Evolutionary conservation across 2,888 invertebrate species (phyloP).

Genomic region (Orchestes rusci): DNA sequence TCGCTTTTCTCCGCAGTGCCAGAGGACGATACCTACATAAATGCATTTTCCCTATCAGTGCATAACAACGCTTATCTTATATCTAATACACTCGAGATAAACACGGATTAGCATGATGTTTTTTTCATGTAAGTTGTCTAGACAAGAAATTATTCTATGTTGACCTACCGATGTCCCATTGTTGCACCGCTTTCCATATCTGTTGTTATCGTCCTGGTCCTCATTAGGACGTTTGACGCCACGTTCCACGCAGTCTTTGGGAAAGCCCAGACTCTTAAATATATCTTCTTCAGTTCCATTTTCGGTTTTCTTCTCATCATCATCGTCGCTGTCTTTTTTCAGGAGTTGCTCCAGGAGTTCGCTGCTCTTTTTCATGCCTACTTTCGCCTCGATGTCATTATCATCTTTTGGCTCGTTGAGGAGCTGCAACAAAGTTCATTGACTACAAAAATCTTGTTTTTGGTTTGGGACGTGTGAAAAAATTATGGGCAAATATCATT

Average conservation of each 20-base stretch:
- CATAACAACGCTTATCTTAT: too few relatives aligned
- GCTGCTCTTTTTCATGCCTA: constrained; percentile 53
- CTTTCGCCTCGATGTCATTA: constrained; percentile 61
- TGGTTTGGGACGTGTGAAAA: background rate
- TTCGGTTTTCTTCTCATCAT: constrained; percentile 45
- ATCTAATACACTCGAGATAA: too few relatives aligned
- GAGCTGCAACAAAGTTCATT: constrained; percentile 54
- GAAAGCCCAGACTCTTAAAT: constrained; percentile 52
- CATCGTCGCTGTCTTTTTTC: constrained; percentile 43
- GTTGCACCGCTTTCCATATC: constrained; percentile 44
- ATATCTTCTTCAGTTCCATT: constrained; percentile 48
- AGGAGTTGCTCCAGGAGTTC: constrained; percentile 56
- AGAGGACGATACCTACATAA: constrained; percentile 32
- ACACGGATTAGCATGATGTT: too few relatives aligned
- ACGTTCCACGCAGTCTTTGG: constrained; percentile 40
- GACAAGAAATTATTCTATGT: background rate
- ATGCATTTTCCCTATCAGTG: background rate
- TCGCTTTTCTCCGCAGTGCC: constrained; percentile 49
- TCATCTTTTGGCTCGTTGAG: constrained; percentile 78
- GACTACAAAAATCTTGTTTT: background rate
- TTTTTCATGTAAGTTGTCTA: too few relatives aligned
- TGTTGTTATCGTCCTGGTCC: constrained; percentile 50
- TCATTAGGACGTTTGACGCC: constrained; percentile 57
- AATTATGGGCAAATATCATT: background rate
- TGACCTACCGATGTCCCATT: constrained; percentile 42